Evolutionary conservation across 2,113 vertebrate species (phyloP), one percentile per base, ranked within the genome.

Genomic region (Chloroceryle aenea): DNA sequence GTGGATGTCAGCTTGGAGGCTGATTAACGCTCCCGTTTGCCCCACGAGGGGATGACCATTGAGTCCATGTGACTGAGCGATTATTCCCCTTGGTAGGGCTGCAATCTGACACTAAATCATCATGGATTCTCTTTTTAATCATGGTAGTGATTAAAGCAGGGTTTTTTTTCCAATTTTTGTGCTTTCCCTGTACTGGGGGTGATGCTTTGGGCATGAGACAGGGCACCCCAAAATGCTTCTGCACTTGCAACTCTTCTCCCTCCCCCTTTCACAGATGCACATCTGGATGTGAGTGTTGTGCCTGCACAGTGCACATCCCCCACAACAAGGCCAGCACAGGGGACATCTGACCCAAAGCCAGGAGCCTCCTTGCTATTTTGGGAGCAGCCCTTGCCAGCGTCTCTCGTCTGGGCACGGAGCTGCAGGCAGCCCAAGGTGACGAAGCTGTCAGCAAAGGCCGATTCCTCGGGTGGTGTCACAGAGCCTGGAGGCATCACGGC

Each of bases 31-130:
- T 64, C 50, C 40, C 1, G 2, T 52, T 56, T 56, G 30, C 36
- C 40, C 76, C 21, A 2, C 0, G 2, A 73, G 45, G 50, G 0
- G 2, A 58, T 67, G 83, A 53, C 80, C 68, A 32, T 53, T 0
- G 2, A 38, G 16, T 61, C 52, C 0, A 0, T 59, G 42, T 47
- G 53, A 73, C 26, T 34, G 34, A 62, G 23, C 0, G 2, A 48
- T 62, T 62, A 36, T 52, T 88, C 22, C 32, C 45, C 20, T 3
- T 9, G 40, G 21, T n/a, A 89, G 55, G n/a, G 76, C 40, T 86
- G 72, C 76, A 66, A 3, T 18, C 34, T 42, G 53, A 29, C 22
- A 21, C 21, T 29, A 30, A 73, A 50, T 63, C 32, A 43, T 13
- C 1, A 0, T 4, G 20, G 36, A 17, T 48, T 80, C 71, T 64